Base-by-base conservation (phyloP, 2,888 invertebrate genomes). In the Abrostola tripartita region DNA sequence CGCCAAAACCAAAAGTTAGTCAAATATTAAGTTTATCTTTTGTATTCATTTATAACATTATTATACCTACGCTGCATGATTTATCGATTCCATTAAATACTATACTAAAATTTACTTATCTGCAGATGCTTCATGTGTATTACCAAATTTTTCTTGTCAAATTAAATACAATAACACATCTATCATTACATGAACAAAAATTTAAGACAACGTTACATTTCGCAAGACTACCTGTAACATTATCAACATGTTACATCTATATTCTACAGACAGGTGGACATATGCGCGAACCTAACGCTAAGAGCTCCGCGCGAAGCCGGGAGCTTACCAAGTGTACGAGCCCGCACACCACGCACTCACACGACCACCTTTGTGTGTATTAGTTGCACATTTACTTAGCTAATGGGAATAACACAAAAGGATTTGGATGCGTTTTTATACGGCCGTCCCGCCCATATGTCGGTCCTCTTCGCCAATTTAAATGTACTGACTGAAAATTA, bases 271-370 rank as follows among this genome's bases (percentile, higher is more conserved):
- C 70, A 67, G 60, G 62, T 61, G 24, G 44, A 62, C 53, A 61
- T 54, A 65, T 53, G 61, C 59, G 40, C 38, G 61, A 5, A 9
- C 9, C 44, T 67, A 75, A 73, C 62, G 65, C 61, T 41, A 53
- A 55, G 65, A 67, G 61, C 61, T 56, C 38, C 35, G 51, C 61
- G 49, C 50, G 52, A 58, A 65, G 53, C 42, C 61, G 40, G 41
- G 60, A 61, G 65, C 61, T 65, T 59, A 56, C 37, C 59, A 47
- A 57, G 53, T 63, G 40, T 14, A 49, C 6, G 24, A 68, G 67
- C 63, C 70, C 67, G 53, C 75, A 75, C 60, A 73, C 38, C 11
- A 41, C 58, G 73, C 36, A 52, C 60, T 44, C 38, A 53, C 61
- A 68, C 54, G 60, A 56, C 51, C 58, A 65, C 36, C 58, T 53